These are phyloP conservation scores for Datnioides undecimradiatus DNA, from an alignment of 2,113 vertebrate genomes.

Conservation along the genomic window DNA sequence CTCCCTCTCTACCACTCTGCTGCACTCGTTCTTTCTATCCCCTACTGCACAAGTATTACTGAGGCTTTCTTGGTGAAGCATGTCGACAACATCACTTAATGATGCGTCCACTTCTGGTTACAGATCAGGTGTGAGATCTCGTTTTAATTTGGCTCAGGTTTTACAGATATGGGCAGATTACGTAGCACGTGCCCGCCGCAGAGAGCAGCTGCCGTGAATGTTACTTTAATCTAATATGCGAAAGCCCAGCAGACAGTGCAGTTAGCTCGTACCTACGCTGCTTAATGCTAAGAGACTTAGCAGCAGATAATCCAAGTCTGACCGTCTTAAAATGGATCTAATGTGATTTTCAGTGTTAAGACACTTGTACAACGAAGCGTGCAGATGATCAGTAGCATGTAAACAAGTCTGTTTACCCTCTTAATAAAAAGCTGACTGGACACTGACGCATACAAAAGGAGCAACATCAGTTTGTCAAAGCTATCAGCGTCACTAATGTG, in stretches of 20 bases:
- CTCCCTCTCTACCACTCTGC: slow-evolving; percentile 64
- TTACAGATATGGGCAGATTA: not conserved
- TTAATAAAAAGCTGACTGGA: not conserved
- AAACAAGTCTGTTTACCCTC: not conserved
- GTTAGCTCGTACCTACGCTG: slow-evolving; percentile 5
- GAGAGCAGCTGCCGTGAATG: not conserved
- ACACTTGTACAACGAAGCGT: not conserved
- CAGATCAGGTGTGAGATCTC: not conserved
- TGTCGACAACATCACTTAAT: not conserved
- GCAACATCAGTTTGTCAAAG: not conserved
- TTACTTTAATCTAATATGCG: not conserved
- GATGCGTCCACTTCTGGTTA: not conserved
- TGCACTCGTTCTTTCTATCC: slow-evolving; percentile 53
- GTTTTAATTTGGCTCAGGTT: not conserved
- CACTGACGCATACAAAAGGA: not conserved
- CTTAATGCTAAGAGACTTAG: not conserved
- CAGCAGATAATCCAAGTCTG: slow-evolving; percentile 22
- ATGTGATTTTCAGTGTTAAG: not conserved
- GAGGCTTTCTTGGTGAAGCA: not conserved
- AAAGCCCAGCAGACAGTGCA: not conserved
- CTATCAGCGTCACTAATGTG: not conserved
- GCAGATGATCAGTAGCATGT: not conserved
- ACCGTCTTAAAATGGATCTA: slow-evolving; percentile 11
- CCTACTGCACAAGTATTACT: slow-evolving; percentile 20
- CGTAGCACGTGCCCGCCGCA: not conserved